Base-by-base conservation (phyloP, 2,888 invertebrate species). In the Leptura quadrifasciata region DNA sequence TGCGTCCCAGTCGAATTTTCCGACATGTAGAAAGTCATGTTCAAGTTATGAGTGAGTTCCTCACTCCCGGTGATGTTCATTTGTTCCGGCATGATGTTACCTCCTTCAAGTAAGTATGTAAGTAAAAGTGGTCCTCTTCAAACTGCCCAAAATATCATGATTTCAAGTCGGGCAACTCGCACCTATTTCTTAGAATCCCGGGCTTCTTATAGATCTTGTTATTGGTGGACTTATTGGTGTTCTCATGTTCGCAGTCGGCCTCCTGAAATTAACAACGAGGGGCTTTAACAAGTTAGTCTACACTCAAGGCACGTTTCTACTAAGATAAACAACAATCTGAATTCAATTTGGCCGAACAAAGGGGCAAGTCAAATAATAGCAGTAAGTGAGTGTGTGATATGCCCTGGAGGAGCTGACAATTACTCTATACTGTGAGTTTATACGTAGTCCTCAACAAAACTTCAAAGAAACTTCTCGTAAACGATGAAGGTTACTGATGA, bases 1-100 rank as follows among this genome's bases (percentile, higher is more conserved):
- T 24, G 27, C 4, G 20, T 17, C 39, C 20, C 31, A 20, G 17
- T 31, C 12, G 39, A 20, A 18, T 20, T 35, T 5, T 64, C 54
- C 10, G 39, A 47, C n/a, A 20, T 12, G 17, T 21, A 31, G 12
- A 18, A 68, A 18, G 27, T 47, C n/a, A 6, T n/a, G 47, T 15
- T 47, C 15, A n/a, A 15, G 15, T 47, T 69, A 10, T 20, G 69
- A 18, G 24, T 54, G 6, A 15, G 35, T 54, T 18, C 63, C 10
- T 31, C 61, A 9, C 39, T 55, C 21, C 39, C n/a, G 52, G 20
- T 74, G 39, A 63, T 61, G 54, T 74, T 18, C 68, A 68, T 27
- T 39, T 52, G 68, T 1, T 64, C 64, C n/a, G 55, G n/a, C 72
- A 72, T 72, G 21, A 55, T 72, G 64, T 72, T 21, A n/a, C 31